These are phyloP conservation scores for Dasypus novemcinctus DNA, from an alignment of 2,113 vertebrate species.

Conservation along the genomic window DNA sequence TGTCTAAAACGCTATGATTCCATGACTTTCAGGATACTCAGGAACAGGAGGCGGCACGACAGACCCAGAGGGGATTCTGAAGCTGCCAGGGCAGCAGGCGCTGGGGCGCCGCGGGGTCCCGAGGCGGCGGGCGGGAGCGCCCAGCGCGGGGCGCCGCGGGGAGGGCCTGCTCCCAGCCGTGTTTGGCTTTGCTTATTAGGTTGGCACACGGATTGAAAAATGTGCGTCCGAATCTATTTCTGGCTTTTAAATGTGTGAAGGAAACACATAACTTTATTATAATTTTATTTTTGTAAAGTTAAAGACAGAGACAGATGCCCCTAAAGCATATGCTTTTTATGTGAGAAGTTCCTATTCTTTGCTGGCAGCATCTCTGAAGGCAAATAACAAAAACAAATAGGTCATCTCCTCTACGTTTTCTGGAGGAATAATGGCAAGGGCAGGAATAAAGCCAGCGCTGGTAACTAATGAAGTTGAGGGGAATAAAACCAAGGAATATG, in stretches of 20 bases:
- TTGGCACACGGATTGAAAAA: constrained; percentile 47
- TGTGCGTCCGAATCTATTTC: constrained; percentile 76
- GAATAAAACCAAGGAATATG: constrained; percentile 26
- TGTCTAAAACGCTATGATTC: neutral
- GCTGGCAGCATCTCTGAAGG: neutral
- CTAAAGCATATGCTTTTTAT: neutral
- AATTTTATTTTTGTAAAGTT: constrained; percentile 69
- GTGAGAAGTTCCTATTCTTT: neutral
- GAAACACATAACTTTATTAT: constrained; percentile 73
- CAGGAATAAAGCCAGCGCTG: neutral
- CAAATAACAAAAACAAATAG: constrained; percentile 57
- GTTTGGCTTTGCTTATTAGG: constrained; percentile 62
- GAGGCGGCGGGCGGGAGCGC: neutral
- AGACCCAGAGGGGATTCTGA: constrained; percentile 64
- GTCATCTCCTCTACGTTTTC: neutral
- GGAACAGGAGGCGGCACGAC: constrained; percentile 34
- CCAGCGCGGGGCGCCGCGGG: neutral
- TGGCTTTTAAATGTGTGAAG: constrained; percentile 73
- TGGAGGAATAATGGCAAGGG: neutral
- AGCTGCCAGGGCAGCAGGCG: constrained; percentile 75
- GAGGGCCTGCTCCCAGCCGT: neutral
- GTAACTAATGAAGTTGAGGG: neutral
- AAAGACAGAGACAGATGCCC: constrained; percentile 74
- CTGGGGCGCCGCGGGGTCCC: neutral
- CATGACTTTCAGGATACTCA: constrained; percentile 44